These are phyloP conservation scores for Spheniscus mendiculus DNA, from an alignment of 2,113 vertebrate genomes.

Conservation along the genomic window DNA sequence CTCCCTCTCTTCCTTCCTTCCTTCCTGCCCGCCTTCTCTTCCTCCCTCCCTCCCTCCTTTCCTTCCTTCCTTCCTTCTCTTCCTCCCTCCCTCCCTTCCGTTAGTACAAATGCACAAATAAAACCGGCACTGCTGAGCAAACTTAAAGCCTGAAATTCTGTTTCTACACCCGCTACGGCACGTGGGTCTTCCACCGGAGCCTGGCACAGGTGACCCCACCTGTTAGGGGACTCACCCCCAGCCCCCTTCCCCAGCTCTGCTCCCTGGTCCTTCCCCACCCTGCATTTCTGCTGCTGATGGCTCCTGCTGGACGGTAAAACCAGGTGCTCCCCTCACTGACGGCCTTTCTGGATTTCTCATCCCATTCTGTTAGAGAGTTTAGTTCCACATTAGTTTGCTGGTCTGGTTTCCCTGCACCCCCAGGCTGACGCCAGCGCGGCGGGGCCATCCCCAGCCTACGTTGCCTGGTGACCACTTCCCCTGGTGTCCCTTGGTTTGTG, in stretches of 20 bases:
- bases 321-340: background rate
- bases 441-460: background rate
- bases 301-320: background rate
- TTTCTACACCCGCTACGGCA: background rate
- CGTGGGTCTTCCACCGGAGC: background rate
- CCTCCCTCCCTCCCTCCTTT: background rate
- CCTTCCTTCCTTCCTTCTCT: too few species aligned
- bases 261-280: background rate
- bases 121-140: background rate
- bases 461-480: background rate
- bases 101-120: background rate
- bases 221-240: fast-evolving
- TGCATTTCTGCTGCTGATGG: background rate
- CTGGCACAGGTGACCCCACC: background rate
- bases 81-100: background rate
- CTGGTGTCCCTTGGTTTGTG: background rate
- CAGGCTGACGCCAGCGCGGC: background rate
- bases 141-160: background rate
- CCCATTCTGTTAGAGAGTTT: background rate
- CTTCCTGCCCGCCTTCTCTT: too few species aligned
- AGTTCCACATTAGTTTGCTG: background rate
- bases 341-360: background rate
- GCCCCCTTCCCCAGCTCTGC: background rate
- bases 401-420: background rate
- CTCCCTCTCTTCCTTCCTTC: too few species aligned